phyloP scores from a whole-genome alignment of 2,888 invertebrate genomes.

The Drosophila mimica region DNA sequence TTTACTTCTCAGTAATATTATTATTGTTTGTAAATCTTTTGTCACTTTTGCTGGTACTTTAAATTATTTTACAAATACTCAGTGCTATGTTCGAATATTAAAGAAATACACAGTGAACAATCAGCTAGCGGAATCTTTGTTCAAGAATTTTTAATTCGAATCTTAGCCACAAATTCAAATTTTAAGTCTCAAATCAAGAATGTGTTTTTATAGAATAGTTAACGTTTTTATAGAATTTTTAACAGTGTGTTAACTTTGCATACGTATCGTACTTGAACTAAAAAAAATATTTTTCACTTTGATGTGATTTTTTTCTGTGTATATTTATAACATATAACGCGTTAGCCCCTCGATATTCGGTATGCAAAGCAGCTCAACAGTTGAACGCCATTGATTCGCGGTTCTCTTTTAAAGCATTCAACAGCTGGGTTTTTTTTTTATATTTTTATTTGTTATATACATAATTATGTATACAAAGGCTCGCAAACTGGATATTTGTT shows the following conservation, averaged over 20 bases:
- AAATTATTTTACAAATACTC: constrained; percentile 20
- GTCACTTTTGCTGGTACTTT: constrained; percentile 12
- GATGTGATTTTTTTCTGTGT: not conserved
- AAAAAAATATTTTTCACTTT: not conserved
- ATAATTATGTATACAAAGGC: constrained; percentile 4
- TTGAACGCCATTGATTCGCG: constrained; percentile 47
- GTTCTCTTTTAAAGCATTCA: constrained; percentile 29
- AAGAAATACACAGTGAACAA: not conserved
- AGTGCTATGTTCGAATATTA: not conserved
- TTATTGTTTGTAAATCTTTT: constrained; percentile 22
- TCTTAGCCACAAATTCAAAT: not conserved
- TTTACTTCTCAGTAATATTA: constrained; percentile 8
- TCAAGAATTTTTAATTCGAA: not conserved
- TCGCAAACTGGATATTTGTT: constrained; percentile 34
- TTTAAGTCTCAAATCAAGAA: not conserved
- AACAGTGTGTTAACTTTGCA: not conserved
- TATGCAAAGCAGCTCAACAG: constrained; percentile 56
- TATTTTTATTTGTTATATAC: not conserved
- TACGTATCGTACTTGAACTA: not conserved
- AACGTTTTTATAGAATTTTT: not conserved
- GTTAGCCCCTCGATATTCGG: constrained; percentile 23
- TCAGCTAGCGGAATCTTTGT: not conserved
- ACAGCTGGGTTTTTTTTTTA: constrained; percentile 20
- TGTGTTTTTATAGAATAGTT: not conserved
- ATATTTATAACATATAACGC: constrained; percentile 2